These are phyloP conservation scores for Pygoscelis antarcticus DNA, from an alignment of 2,113 vertebrate species.

Conservation along the genomic window DNA sequence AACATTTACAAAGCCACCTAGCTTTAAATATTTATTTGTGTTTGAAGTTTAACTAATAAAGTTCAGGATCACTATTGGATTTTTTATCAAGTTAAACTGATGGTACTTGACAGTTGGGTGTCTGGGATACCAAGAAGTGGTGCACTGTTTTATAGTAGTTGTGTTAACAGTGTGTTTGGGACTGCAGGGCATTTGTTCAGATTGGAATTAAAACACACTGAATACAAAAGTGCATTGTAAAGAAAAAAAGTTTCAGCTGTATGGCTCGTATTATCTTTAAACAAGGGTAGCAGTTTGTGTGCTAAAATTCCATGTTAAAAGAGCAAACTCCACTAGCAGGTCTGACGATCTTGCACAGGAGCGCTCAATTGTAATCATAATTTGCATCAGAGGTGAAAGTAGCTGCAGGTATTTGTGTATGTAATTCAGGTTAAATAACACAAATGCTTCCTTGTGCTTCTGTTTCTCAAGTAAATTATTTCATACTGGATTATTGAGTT, in stretches of 20 bases:
- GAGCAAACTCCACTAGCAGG: neutral
- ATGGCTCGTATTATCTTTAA: neutral
- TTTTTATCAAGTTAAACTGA: neutral
- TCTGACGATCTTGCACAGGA: neutral
- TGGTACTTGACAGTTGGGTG: neutral
- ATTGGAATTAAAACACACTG: neutral
- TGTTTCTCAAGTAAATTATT: neutral
- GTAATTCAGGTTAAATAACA: neutral
- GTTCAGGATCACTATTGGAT: neutral
- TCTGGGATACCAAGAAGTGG: neutral
- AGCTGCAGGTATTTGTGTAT: neutral
- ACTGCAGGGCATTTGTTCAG: neutral
- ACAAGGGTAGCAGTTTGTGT: neutral
- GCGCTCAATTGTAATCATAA: neutral
- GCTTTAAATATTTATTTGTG: neutral
- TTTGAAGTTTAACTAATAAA: neutral
- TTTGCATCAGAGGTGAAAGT: neutral
- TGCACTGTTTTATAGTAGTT: neutral
- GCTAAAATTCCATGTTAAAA: neutral
- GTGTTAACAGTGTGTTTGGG: neutral
- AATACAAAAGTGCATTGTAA: neutral
- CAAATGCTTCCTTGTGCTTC: neutral
- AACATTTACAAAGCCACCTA: neutral
- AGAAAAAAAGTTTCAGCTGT: neutral
- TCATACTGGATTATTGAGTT: neutral